Evolutionary conservation across 2,888 invertebrate species (phyloP).

Genomic region (Imbricaverruca yamaguchii): DNA sequence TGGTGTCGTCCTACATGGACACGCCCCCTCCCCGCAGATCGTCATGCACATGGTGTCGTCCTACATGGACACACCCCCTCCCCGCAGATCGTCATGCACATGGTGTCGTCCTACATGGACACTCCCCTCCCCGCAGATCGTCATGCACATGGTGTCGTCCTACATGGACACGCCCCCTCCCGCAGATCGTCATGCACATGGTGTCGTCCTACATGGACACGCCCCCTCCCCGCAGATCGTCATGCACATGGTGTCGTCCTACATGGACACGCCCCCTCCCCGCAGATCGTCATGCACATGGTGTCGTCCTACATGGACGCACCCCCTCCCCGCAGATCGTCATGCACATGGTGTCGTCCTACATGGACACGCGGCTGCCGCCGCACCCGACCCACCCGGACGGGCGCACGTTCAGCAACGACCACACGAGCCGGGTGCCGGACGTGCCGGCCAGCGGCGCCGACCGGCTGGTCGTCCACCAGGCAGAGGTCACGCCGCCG

Average conservation of each 20-base stretch:
- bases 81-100: too few species aligned
- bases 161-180: constrained; percentile 36
- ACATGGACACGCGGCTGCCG: constrained; percentile 71
- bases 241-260: neutral
- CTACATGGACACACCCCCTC: too few species aligned
- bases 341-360: constrained; percentile 74
- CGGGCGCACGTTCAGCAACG: constrained; percentile 51
- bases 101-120: too few species aligned
- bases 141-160: too few species aligned
- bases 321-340: constrained; percentile 54
- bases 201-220: constrained; percentile 58
- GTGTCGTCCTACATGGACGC: constrained; percentile 80
- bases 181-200: constrained; percentile 46
- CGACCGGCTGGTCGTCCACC: constrained; percentile 28
- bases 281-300: constrained; percentile 73
- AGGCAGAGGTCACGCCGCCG: constrained; percentile 28
- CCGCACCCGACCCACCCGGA: constrained; percentile 55
- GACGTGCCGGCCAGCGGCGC: constrained; percentile 45
- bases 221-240: neutral
- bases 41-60: neutral
- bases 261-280: neutral
- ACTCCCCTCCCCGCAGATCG: too few species aligned
- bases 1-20: constrained; percentile 79
- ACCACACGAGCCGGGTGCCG: constrained; percentile 40
- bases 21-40: constrained; percentile 48